Evolutionary conservation across 2,797 vertebrate genomes (phyloP).

Genomic region (Discoglossus pictus): DNA sequence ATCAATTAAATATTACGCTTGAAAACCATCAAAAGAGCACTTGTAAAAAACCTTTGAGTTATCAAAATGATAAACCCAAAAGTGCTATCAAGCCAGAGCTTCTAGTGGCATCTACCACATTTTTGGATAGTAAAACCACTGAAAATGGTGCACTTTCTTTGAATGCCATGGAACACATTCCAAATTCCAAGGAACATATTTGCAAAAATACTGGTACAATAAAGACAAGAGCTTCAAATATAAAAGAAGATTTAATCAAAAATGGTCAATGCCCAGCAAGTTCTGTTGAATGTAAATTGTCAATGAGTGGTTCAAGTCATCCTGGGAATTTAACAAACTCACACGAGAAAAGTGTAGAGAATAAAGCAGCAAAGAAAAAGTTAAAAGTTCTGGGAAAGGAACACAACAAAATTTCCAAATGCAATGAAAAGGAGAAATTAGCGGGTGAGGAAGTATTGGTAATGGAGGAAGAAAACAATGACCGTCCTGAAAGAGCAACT

Average conservation of each 20-base stretch:
- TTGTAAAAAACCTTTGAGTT: not conserved
- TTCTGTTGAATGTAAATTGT: too few relatives aligned
- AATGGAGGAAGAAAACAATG: slow-evolving; percentile 13
- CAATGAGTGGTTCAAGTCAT: not conserved
- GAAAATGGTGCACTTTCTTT: slow-evolving; percentile 25
- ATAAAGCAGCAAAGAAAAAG: slow-evolving; percentile 26
- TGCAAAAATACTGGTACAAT: slow-evolving; percentile 14
- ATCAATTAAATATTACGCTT: not conserved
- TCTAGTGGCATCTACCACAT: not conserved
- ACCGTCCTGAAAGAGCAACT: not conserved
- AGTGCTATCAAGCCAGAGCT: slow-evolving; percentile 5
- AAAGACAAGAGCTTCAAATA: not conserved
- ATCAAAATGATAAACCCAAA: slow-evolving; percentile 13
- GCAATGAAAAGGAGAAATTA: not conserved
- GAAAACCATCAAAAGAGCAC: not conserved
- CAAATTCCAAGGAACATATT: slow-evolving; percentile 30
- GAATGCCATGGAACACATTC: slow-evolving; percentile 33
- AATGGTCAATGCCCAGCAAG: not conserved
- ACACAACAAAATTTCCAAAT: not conserved
- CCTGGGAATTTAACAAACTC: not conserved
- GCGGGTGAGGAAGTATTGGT: slow-evolving; percentile 4
- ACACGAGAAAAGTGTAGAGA: slow-evolving; percentile 11
- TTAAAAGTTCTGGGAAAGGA: slow-evolving; percentile 16
- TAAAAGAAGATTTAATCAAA: not conserved
- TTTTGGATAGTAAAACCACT: not conserved